A percentile compares a stretch with the other conserved stretches of the same genome.
Evolutionary conservation across 1,140 invertebrate genomes (phyloP).

Genomic region (Propsilocerus akamusi): DNA sequence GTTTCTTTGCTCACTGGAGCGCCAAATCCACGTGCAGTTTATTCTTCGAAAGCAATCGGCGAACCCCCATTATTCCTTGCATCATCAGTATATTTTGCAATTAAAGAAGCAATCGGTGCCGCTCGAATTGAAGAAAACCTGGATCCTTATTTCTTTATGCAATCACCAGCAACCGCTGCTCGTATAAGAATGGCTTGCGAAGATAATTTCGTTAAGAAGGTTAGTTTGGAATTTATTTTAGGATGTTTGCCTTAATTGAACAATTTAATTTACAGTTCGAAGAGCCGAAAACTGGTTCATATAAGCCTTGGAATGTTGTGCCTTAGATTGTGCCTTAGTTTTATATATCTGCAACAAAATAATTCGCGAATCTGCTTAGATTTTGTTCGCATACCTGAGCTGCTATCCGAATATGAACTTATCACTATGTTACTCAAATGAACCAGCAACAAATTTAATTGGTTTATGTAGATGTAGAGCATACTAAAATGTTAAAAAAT

Average conservation of each 20-base stretch:
- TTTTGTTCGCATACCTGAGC: too few species aligned
- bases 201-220: conserved; percentile 65
- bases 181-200: conserved; percentile 77
- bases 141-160: conserved; percentile 41
- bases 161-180: conserved; percentile 76
- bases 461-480: too few species aligned
- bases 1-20: conserved; percentile 76
- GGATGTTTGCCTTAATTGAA: background rate
- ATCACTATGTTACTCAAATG: too few species aligned
- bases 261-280: conserved; percentile 24
- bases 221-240: conserved; percentile 21
- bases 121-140: conserved; percentile 51
- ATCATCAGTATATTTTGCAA: conserved; percentile 71
- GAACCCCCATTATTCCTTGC: conserved; percentile 88
- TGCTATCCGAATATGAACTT: too few species aligned
- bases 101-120: conserved; percentile 70
- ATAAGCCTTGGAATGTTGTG: conserved; percentile 39
- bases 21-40: conserved; percentile 76
- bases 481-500: too few species aligned
- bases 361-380: background rate
- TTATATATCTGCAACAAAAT: conserved; percentile 5
- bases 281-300: conserved; percentile 26
- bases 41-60: conserved; percentile 92
- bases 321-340: too few species aligned
- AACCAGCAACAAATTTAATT: too few species aligned